Base-by-base conservation (phyloP, 2,113 vertebrate genomes). In the Bolborhynchus lineola region DNA sequence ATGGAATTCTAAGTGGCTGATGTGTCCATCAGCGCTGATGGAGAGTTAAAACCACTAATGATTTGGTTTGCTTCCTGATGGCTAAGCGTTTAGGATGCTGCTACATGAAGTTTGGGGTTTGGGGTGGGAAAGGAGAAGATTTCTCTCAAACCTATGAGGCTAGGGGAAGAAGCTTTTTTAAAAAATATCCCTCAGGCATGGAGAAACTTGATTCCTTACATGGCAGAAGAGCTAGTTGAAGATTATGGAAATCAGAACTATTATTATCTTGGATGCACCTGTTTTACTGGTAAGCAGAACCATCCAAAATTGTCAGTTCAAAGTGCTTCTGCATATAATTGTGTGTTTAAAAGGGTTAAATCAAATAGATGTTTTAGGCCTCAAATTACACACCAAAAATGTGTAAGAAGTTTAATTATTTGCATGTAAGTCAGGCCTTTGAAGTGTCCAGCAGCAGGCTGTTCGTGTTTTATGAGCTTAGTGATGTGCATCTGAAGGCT, bases 261-360 rank as follows among this genome's bases (percentile, higher is more conserved):
- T 81, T 88, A 63, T 68, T 94, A 41, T 68, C 46, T 71, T 71
- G 74, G 86, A 64, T 88, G 42, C 65, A 86, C 93, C 82, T 88
- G 90, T 95, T 96, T 63, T 82, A 33, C 95, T 78, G 64, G 47
- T 92, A 90, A 93, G 64, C 42, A 90, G 68, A 93, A 49, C 60
- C 16, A 75, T 86, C 82, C 65, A 64, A 78, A 92, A 70, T n/a
- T 91, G 10, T n/a, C 46, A 57, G 62, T 79, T 90, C 60, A 71
- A 52, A 35, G 7, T 70, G 50, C 8, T 90, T 74, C 60, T 91
- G 59, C 41, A 7, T 90, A 2, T 42, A 75, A n/a, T 65, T 70
- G 3, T 42, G 10, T 39, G 7, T 70, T 87, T 85, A 8, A 77
- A 9, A 59, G 39, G 15, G 4, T 57, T 88, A 72, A 39, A 69